Evolutionary conservation across 2,113 vertebrate species (phyloP).

Genomic region (Oreotragus oreotragus): DNA sequence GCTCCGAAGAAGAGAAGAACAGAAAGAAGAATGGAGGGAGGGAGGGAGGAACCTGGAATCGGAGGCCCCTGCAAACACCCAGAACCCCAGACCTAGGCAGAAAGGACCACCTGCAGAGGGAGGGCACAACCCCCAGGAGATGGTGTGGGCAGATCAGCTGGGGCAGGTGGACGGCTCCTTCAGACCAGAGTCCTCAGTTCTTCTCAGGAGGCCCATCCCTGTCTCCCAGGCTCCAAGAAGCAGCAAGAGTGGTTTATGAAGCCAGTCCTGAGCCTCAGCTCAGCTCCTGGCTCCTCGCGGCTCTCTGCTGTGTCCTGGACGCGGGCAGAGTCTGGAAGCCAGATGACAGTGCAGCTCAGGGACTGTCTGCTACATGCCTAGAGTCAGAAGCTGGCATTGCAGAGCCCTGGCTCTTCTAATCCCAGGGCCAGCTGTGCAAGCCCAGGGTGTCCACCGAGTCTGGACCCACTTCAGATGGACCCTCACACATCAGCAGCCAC

Average conservation of each 20-base stretch:
- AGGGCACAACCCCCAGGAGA: neutral
- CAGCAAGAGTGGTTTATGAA: rapidly evolving
- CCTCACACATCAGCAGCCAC: rapidly evolving
- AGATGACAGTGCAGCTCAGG: rapidly evolving
- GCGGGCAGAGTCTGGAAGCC: neutral
- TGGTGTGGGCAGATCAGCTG: neutral
- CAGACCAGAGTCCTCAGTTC: neutral
- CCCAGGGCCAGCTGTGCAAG: neutral
- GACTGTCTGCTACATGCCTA: rapidly evolving
- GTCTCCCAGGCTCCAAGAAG: rapidly evolving
- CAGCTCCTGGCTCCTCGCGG: rapidly evolving
- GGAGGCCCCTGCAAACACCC: neutral
- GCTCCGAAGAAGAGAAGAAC: neutral
- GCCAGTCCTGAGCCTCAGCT: rapidly evolving
- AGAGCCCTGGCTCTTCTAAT: rapidly evolving
- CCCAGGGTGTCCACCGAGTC: rapidly evolving
- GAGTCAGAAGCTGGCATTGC: rapidly evolving
- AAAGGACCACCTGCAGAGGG: neutral
- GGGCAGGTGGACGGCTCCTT: neutral
- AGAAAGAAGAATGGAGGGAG: rapidly evolving
- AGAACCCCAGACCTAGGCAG: neutral
- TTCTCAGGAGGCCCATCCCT: rapidly evolving
- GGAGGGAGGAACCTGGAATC: neutral
- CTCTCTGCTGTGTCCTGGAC: rapidly evolving
- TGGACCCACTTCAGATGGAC: neutral